Percentiles rank a stretch among this genome's conserved stretches.
Conservation (phyloP, 2,113 vertebrate genomes). For the Anarhynchus alexandrinus region DNA sequence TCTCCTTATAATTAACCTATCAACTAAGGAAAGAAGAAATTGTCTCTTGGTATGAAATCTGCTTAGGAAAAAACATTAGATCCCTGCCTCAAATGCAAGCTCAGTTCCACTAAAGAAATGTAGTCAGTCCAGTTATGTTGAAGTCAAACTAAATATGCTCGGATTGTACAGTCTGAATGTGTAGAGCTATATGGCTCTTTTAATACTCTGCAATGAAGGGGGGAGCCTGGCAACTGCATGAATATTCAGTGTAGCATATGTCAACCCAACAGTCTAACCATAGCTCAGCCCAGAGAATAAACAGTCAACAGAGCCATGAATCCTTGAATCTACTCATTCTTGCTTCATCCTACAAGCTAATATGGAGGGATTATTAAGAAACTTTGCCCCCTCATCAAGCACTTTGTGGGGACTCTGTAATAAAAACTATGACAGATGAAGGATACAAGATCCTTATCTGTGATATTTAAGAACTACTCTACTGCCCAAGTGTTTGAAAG, state of each 20-base stretch:
- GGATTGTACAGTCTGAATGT: not conserved
- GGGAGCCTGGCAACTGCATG: not conserved
- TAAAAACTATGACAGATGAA: constrained; percentile 13
- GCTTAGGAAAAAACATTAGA: not conserved
- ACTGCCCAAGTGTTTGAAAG: not conserved
- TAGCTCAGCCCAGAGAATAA: not conserved
- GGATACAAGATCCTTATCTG: not conserved
- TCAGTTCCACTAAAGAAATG: not conserved
- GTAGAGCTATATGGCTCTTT: not conserved
- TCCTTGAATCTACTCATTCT: not conserved
- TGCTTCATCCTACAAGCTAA: not conserved
- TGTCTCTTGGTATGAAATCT: not conserved
- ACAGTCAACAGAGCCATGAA: accelerated
- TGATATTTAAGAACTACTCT: not conserved
- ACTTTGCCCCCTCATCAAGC: not conserved
- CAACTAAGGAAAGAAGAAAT: not conserved
- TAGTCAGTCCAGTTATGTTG: not conserved
- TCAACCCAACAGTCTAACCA: not conserved
- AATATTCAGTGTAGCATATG: not conserved
- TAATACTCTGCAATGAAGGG: not conserved
- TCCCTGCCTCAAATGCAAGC: not conserved
- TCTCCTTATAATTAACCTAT: not conserved
- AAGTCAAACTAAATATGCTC: not conserved
- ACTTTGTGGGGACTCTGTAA: not conserved
- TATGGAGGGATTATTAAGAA: not conserved